Percentiles rank a stretch among this genome's conserved stretches.
phyloP scores from a whole-genome alignment of 2,797 vertebrate species.

The Ambastaia sidthimunki region DNA sequence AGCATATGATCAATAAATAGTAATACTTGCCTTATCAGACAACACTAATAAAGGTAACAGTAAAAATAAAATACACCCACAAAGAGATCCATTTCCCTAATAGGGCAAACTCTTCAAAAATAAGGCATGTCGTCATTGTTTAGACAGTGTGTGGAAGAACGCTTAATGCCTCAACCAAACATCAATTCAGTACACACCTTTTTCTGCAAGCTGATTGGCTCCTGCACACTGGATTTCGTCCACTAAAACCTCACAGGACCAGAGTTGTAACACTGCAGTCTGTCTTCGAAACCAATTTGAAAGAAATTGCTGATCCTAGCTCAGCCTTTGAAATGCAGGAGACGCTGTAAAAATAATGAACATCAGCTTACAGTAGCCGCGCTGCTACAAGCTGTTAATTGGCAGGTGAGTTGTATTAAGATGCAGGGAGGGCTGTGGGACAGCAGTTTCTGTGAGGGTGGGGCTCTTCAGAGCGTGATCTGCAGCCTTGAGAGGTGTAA shows the following conservation, averaged over 20 bases:
- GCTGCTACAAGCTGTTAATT: slow-evolving; percentile 67
- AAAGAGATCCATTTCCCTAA: not conserved
- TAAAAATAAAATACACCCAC: not conserved
- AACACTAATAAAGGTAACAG: not conserved
- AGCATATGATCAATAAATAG: not conserved
- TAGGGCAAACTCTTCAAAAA: not conserved
- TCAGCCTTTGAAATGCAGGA: slow-evolving; percentile 62
- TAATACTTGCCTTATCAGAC: not conserved
- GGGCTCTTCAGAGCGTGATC: slow-evolving; percentile 39
- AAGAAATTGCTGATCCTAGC: slow-evolving; percentile 57
- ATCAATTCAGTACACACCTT: not conserved
- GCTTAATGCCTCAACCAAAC: not conserved
- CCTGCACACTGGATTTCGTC: not conserved
- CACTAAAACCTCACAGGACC: not conserved
- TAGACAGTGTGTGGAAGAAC: not conserved
- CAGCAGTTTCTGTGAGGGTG: slow-evolving; percentile 22
- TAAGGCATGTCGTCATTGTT: not conserved
- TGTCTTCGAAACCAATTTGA: not conserved
- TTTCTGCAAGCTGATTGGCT: not conserved
- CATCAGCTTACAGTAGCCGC: slow-evolving; percentile 61
- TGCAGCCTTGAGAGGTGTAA: slow-evolving; percentile 49
- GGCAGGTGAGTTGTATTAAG: slow-evolving; percentile 71
- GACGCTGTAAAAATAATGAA: slow-evolving; percentile 70
- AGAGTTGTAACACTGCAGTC: not conserved
- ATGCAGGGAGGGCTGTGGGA: slow-evolving; percentile 62